Evolutionary conservation across 2,888 invertebrate genomes (phyloP).

Genomic region (Campoletis raptor): DNA sequence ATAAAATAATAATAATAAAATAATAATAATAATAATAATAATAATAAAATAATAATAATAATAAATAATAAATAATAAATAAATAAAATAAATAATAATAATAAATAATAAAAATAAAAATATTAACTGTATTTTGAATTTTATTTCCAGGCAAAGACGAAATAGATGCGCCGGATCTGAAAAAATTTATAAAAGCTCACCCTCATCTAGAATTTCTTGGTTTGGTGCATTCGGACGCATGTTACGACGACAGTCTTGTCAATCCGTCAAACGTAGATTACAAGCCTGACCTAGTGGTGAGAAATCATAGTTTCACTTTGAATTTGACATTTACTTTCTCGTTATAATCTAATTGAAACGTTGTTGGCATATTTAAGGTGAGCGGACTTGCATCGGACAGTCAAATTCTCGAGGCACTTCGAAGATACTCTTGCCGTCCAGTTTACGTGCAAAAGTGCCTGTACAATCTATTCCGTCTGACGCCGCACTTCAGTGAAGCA

Average conservation of each 20-base stretch:
- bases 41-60: no score
- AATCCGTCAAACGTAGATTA: slow-evolving; percentile 84
- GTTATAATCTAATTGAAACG: neutral
- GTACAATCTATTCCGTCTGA: slow-evolving; percentile 88
- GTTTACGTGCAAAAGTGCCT: slow-evolving; percentile 89
- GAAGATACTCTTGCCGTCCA: slow-evolving; percentile 86
- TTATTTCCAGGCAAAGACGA: slow-evolving; percentile 85
- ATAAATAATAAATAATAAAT: no score
- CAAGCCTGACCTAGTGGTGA: slow-evolving; percentile 84
- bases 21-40: no score
- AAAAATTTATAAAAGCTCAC: slow-evolving; percentile 85
- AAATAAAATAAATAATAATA: no score
- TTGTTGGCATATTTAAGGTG: slow-evolving; percentile 80
- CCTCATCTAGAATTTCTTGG: slow-evolving; percentile 86
- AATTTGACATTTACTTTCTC: neutral
- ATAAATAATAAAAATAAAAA: no score
- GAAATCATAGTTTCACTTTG: slow-evolving; percentile 56
- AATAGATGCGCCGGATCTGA: slow-evolving; percentile 84
- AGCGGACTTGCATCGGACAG: slow-evolving; percentile 87
- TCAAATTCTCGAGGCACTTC: slow-evolving; percentile 87
- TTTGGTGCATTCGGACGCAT: slow-evolving; percentile 86
- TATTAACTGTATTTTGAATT: slow-evolving; percentile 19
- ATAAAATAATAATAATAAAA: no score
- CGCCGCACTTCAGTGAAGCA: slow-evolving; percentile 85
- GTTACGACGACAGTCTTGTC: slow-evolving; percentile 86